Evolutionary conservation across 2,888 invertebrate genomes (phyloP).

Genomic region (Apodemia mormo): DNA sequence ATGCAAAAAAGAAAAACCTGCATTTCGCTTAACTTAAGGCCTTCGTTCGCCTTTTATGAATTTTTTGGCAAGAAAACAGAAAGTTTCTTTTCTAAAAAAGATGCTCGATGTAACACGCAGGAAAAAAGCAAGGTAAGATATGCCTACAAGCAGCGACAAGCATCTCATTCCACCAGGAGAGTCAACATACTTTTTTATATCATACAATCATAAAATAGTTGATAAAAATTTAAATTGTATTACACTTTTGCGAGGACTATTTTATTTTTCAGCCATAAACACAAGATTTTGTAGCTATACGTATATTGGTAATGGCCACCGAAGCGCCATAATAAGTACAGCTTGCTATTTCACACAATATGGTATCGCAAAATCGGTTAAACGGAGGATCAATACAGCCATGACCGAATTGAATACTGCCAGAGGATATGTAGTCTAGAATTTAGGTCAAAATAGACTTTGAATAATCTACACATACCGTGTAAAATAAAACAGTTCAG

Average conservation of each 20-base stretch:
- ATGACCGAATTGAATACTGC: conserved; percentile 37
- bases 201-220: too few species aligned
- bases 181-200: too few species aligned
- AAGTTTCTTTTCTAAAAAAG: too few species aligned
- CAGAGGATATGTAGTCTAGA: conserved; percentile 37
- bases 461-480: conserved; percentile 25
- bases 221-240: too few species aligned
- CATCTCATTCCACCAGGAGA: too few species aligned
- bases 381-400: conserved; percentile 38
- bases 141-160: too few species aligned
- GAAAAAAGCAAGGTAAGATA: too few species aligned
- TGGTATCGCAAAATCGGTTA: conserved; percentile 25
- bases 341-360: conserved; percentile 8
- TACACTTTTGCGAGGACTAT: not conserved
- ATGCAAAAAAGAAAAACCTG: too few species aligned
- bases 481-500: conserved; percentile 20
- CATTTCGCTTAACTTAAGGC: too few species aligned
- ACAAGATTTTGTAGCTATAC: not conserved
- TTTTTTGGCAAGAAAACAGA: too few species aligned
- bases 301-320: not conserved
- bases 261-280: not conserved
- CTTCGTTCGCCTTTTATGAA: too few species aligned
- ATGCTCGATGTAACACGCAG: too few species aligned
- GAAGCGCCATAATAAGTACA: not conserved
- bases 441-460: conserved; percentile 38